Percentiles rank a stretch among this genome's conserved stretches.
Evolutionary conservation across 2,797 vertebrate species (phyloP).

Genomic region (Gambusia yucatana): DNA sequence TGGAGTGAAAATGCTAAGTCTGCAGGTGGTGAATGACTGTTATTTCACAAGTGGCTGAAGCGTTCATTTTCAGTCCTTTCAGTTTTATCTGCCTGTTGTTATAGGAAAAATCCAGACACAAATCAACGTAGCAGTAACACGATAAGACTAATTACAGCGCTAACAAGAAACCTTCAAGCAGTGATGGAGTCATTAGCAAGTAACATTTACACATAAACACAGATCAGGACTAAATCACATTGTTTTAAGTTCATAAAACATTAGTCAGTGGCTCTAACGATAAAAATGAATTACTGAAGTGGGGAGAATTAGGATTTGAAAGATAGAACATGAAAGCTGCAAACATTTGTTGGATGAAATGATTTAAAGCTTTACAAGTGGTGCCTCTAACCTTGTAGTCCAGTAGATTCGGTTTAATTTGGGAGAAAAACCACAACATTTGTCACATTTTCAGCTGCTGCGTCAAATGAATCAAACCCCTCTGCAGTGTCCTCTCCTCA

Average conservation of each 20-base stretch:
- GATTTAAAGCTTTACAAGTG: not conserved
- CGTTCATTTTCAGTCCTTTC: not conserved
- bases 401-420: too few relatives aligned
- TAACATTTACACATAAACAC: not conserved
- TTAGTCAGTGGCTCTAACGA: too few relatives aligned
- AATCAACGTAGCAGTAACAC: not conserved
- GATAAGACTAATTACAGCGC: not conserved
- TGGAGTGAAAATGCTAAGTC: constrained; percentile 1
- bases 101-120: not conserved
- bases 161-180: not conserved
- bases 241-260: not conserved
- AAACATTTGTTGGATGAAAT: not conserved
- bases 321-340: not conserved
- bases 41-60: not conserved
- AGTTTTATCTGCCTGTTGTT: not conserved
- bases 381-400: not conserved
- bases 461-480: too few relatives aligned
- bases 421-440: too few relatives aligned
- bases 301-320: not conserved
- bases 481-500: too few relatives aligned
- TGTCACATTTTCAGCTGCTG: too few relatives aligned
- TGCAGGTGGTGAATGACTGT: constrained; percentile 9
- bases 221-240: constrained; percentile 1
- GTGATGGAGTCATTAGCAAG: not conserved
- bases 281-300: not conserved